phyloP scores from a whole-genome alignment of 1,140 invertebrate species.

The Thalassaphorura encarpata region DNA sequence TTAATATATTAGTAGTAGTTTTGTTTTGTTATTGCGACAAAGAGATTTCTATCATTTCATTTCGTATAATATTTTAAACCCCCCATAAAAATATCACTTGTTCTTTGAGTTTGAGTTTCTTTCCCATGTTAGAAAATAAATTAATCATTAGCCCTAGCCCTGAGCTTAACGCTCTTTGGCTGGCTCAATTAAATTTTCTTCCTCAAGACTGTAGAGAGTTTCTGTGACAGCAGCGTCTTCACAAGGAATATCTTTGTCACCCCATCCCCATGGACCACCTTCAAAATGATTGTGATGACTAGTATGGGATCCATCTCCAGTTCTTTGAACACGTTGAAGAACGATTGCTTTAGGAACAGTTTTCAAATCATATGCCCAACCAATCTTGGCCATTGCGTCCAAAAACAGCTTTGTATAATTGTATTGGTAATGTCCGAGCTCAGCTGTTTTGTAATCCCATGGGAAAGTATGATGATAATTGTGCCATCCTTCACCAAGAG shows the following conservation, averaged over 20 bases:
- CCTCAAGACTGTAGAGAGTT: neutral
- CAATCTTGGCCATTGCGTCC: slow-evolving; percentile 63
- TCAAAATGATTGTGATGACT: slow-evolving; percentile 11
- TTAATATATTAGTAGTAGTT: too few relatives aligned
- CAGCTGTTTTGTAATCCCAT: slow-evolving; percentile 72
- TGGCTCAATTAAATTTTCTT: too few relatives aligned
- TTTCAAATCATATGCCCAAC: slow-evolving; percentile 63
- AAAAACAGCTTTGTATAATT: slow-evolving; percentile 74
- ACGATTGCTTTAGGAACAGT: slow-evolving; percentile 41
- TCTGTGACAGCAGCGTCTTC: slow-evolving; percentile 39
- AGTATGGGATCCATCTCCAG: slow-evolving; percentile 33
- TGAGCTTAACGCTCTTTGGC: too few relatives aligned
- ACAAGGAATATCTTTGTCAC: slow-evolving; percentile 44
- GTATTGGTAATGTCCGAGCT: slow-evolving; percentile 54
- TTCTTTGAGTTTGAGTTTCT: too few relatives aligned
- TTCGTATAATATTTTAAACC: too few relatives aligned
- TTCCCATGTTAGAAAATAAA: too few relatives aligned
- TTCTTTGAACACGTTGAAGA: slow-evolving; percentile 28
- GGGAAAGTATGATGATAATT: slow-evolving; percentile 90
- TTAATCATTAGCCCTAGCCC: too few relatives aligned
- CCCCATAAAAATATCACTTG: too few relatives aligned
- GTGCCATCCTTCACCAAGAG: slow-evolving; percentile 65
- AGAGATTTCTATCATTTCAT: too few relatives aligned
- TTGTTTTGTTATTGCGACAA: too few relatives aligned
- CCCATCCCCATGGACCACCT: slow-evolving; percentile 45